Evolutionary conservation across 1,140 invertebrate genomes (phyloP).

Genomic region (Heliconius himera): DNA sequence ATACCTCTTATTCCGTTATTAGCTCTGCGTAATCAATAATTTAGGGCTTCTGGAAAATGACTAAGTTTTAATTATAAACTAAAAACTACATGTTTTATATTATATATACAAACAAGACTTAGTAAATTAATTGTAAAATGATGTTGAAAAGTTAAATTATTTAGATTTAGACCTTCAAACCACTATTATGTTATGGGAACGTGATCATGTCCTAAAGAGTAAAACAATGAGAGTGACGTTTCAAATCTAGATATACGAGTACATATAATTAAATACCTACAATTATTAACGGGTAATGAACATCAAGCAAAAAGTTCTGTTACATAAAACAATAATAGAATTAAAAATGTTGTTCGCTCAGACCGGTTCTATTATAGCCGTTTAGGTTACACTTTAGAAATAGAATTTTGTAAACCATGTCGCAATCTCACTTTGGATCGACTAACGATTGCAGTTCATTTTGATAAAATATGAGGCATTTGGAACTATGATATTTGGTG

Average conservation of each 20-base stretch:
- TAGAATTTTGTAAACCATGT: constrained; percentile 11
- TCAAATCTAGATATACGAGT: neutral
- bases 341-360: neutral
- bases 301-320: neutral
- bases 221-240: neutral
- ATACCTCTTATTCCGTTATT: constrained; percentile 25
- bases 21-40: neutral
- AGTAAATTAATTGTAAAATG: neutral
- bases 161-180: neutral
- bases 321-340: neutral
- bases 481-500: too few relatives aligned
- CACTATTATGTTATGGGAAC: neutral
- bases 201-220: neutral
- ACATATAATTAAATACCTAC: neutral
- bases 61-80: neutral
- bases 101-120: neutral
- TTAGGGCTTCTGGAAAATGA: constrained; percentile 7
- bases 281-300: neutral
- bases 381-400: constrained; percentile 9
- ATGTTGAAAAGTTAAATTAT: neutral
- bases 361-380: neutral
- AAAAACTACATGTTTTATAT: neutral
- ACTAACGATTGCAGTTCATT: neutral
- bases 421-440: neutral
- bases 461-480: too few relatives aligned